A percentile compares a stretch with the other conserved stretches of the same genome.
These are phyloP conservation scores for Anser cygnoides DNA, from an alignment of 2,113 vertebrate genomes.

Conservation along the genomic window DNA sequence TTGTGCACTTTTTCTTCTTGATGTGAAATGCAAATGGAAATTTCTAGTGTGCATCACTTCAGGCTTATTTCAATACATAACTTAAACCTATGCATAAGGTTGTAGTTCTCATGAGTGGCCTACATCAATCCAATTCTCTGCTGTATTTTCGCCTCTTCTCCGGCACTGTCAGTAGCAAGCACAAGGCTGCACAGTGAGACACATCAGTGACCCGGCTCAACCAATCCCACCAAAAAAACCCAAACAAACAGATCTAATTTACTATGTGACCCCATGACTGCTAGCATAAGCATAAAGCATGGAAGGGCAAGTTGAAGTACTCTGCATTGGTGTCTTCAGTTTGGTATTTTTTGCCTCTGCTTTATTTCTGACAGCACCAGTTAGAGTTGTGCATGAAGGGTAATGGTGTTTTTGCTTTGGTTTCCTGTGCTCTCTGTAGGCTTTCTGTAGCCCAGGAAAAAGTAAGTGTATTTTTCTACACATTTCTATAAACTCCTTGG, in stretches of 20 bases:
- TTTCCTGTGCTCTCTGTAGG: not conserved
- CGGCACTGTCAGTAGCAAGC: fast-evolving
- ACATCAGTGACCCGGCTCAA: fast-evolving
- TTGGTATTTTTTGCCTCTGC: not conserved
- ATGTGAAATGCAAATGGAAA: not conserved
- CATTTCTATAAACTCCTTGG: not conserved
- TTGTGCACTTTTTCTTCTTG: not conserved
- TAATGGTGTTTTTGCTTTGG: not conserved
- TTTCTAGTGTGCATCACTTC: not conserved
- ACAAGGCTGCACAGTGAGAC: not conserved
- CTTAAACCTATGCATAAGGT: not conserved
- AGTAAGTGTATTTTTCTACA: not conserved
- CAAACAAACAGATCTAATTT: not conserved
- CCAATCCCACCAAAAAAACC: not conserved
- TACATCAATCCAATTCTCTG: not conserved
- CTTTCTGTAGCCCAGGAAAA: not conserved
- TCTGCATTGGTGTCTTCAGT: not conserved
- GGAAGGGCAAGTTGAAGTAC: not conserved
- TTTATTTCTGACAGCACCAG: not conserved
- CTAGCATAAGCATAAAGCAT: not conserved
- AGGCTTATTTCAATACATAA: not conserved
- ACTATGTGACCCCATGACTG: not conserved
- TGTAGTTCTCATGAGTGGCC: not conserved
- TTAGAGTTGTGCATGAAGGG: not conserved
- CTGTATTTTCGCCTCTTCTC: not conserved